phyloP scores from a whole-genome alignment of 2,888 invertebrate genomes.

The Chrysina gloriosa region DNA sequence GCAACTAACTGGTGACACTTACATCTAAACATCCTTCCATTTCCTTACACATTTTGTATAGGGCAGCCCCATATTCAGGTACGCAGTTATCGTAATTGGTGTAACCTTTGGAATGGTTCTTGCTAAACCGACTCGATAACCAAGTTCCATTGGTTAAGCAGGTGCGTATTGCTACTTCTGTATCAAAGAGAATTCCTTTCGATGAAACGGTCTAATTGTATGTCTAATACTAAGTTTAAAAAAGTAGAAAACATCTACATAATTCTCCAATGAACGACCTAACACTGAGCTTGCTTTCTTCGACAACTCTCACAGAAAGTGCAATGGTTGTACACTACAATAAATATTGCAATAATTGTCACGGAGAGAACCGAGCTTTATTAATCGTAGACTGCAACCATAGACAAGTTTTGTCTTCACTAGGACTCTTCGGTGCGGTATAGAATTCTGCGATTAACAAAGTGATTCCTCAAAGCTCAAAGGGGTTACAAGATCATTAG shows the following conservation, averaged over 20 bases:
- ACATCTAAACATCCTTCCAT: conserved; percentile 58
- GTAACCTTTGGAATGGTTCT: conserved; percentile 72
- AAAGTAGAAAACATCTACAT: background rate
- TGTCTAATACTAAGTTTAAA: background rate
- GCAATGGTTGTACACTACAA: too few species aligned
- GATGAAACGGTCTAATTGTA: background rate
- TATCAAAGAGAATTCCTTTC: conserved; percentile 34
- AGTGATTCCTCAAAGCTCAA: too few species aligned
- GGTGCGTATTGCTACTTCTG: conserved; percentile 52
- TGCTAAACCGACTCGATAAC: conserved; percentile 68
- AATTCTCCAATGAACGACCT: too few species aligned
- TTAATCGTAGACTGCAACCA: too few species aligned
- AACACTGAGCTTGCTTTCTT: too few species aligned
- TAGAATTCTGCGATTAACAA: too few species aligned
- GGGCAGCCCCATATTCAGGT: conserved; percentile 74
- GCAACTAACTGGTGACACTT: conserved; percentile 23
- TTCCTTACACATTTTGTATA: conserved; percentile 70
- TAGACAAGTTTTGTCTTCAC: too few species aligned
- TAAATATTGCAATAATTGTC: too few species aligned
- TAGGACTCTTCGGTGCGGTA: too few species aligned
- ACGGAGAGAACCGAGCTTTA: too few species aligned
- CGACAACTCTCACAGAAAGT: too few species aligned
- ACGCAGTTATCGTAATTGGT: conserved; percentile 88
- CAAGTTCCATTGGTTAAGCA: conserved; percentile 72
- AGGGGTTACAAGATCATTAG: too few species aligned